Evolutionary conservation across 2,888 invertebrate genomes (phyloP), one percentile per base, ranked within the genome.

Genomic region (Pharmacophagus antenor): DNA sequence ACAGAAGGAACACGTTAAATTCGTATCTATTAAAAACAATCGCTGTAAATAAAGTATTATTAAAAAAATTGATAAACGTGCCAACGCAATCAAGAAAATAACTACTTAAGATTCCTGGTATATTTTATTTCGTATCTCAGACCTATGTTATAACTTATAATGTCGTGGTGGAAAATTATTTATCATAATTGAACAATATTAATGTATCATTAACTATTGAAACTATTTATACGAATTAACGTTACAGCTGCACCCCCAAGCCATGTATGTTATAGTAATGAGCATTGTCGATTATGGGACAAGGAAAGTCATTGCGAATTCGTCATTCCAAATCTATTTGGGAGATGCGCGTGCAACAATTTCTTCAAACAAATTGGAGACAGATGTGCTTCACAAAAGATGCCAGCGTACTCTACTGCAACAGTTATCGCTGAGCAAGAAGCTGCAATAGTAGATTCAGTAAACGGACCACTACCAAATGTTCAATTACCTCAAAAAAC

Each of bases 181-280:
- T 12, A 12, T 31, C 12, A 12, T 31, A 12, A 31, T 12, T 31
- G 31, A 12, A 31, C 12, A 31, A 31, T 12, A 31, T 12, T 0
- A 3, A 2, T 25, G 5, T 25, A 25, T 25, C 5, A 1, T 25
- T 25, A 25, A 2, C 2, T 25, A 25, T 27, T 27, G 1, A 10
- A 1, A 27, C 10, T 2, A 47, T 47, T 2, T 12, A 48, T 31
- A 46, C 47, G 31, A 21, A 31, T 47, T 47, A 23, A 46, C 22
- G 56, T 84, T 82, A 65, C 92, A 97, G 97, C 97, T 70, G 96
- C 97, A 20, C 93, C 94, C 74, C 94, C 96, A 31, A 96, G 96
- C 60, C 95, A 96, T 70, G 95, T 97, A 42, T 98, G 97, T 81
- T 96, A 97, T 85, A 96, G 95, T 76, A 95, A 97, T 80, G 95